phyloP scores from a whole-genome alignment of 2,797 vertebrate genomes.

The Stomatorhinus walkeri region DNA sequence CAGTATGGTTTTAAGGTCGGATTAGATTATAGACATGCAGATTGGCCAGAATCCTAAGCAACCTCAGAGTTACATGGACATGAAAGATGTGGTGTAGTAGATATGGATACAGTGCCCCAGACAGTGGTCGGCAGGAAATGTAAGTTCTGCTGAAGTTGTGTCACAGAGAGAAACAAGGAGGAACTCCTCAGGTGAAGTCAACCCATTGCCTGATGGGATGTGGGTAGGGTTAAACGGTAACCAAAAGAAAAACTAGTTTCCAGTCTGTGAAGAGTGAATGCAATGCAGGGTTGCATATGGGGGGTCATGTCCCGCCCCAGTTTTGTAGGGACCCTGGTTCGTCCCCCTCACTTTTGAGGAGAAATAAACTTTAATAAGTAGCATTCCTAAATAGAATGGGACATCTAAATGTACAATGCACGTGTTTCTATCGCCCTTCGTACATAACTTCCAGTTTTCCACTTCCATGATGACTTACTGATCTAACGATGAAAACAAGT shows the following conservation, averaged over 20 bases:
- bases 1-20: background rate
- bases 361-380: background rate
- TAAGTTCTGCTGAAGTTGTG: background rate
- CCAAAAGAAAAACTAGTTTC: background rate
- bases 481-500: background rate
- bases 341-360: background rate
- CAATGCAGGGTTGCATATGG: background rate
- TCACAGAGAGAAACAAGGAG: background rate
- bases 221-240: background rate
- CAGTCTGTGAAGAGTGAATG: background rate
- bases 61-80: background rate
- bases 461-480: background rate
- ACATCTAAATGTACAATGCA: background rate
- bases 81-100: background rate
- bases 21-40: background rate
- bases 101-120: background rate
- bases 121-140: background rate
- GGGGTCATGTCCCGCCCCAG: background rate
- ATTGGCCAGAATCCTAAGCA: background rate
- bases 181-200: background rate
- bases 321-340: background rate
- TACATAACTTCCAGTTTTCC: background rate
- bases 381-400: background rate
- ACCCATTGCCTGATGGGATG: background rate
- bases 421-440: background rate